phyloP scores from a whole-genome alignment of 1,140 invertebrate genomes.

The Neotoxoptera formosana region DNA sequence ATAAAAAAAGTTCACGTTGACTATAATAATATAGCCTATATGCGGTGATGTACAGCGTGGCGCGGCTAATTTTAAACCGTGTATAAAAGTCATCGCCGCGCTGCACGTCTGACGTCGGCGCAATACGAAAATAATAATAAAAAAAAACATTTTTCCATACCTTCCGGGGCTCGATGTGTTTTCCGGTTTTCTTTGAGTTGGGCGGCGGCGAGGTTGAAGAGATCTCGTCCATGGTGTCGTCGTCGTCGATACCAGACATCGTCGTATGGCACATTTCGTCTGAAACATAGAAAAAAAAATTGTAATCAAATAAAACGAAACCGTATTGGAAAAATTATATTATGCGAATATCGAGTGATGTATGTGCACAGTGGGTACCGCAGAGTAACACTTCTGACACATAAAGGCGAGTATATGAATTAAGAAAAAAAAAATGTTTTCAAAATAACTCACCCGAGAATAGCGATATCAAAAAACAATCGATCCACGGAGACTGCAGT shows the following conservation, averaged over 20 bases:
- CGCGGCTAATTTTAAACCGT: not conserved
- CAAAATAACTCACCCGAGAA: not conserved
- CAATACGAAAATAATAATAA: not conserved
- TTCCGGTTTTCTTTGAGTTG: not conserved
- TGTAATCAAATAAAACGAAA: not conserved
- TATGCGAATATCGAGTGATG: not conserved
- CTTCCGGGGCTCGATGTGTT: constrained; percentile 10
- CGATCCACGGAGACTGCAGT: not conserved
- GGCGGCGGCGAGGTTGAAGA: not conserved
- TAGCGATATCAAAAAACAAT: not conserved
- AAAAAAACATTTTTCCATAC: not conserved
- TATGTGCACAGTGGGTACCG: not conserved
- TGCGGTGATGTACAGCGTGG: not conserved
- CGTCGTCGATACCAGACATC: not conserved
- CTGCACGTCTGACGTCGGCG: not conserved
- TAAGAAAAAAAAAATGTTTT: constrained; percentile 2
- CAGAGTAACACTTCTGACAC: not conserved
- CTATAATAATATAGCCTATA: not conserved
- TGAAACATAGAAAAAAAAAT: not conserved
- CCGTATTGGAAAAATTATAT: not conserved
- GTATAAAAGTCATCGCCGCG: not conserved
- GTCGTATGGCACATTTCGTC: constrained; percentile 36
- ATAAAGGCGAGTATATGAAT: rapidly evolving
- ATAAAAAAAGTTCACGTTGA: not conserved
- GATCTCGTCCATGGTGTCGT: constrained; percentile 32